phyloP scores from a whole-genome alignment of 2,888 invertebrate species.

The Ceramica pisi region DNA sequence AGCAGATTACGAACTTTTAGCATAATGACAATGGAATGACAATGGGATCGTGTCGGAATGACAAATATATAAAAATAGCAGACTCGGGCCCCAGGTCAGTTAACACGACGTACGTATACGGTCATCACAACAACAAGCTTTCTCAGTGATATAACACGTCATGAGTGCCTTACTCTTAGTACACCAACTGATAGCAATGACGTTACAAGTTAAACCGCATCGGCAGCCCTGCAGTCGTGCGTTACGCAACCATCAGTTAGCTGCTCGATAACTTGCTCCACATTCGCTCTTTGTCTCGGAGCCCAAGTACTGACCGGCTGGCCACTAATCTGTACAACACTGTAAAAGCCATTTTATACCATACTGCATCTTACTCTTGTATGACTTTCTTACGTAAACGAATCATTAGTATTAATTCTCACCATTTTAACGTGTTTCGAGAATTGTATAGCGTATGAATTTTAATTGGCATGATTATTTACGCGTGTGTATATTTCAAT shows the following conservation, averaged over 20 bases:
- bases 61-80: too few relatives aligned
- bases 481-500: conserved; percentile 37
- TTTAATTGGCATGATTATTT: conserved; percentile 55
- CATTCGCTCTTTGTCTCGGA: conserved; percentile 86
- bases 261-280: conserved; percentile 86
- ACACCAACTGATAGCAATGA: conserved; percentile 40
- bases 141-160: conserved; percentile 55
- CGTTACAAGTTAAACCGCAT: conserved; percentile 38
- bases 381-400: conserved; percentile 56
- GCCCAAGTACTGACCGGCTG: conserved; percentile 65
- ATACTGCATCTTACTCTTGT: conserved; percentile 43
- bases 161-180: conserved; percentile 38
- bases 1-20: too few relatives aligned
- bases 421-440: conserved; percentile 52
- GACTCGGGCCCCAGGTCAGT: too few relatives aligned
- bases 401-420: conserved; percentile 59
- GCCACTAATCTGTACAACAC: conserved; percentile 64
- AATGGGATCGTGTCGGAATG: too few relatives aligned
- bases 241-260: conserved; percentile 84
- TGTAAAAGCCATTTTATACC: conserved; percentile 50
- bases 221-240: conserved; percentile 78
- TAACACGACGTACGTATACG: not conserved
- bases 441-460: conserved; percentile 58
- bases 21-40: too few relatives aligned
- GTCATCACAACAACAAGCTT: conserved; percentile 16